phyloP scores from a whole-genome alignment of 2,888 invertebrate genomes.

The Catocala sponsa region DNA sequence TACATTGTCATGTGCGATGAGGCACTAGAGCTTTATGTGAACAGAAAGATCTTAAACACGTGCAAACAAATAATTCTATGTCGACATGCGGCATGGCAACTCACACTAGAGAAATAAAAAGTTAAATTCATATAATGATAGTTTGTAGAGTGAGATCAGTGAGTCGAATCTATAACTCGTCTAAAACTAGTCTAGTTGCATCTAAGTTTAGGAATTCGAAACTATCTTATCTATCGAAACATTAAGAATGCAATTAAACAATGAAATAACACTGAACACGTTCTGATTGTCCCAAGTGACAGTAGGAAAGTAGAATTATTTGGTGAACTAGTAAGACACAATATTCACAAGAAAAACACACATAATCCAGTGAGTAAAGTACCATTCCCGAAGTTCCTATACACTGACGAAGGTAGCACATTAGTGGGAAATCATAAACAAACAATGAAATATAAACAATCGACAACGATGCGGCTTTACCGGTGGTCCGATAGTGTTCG shows the following conservation, averaged over 20 bases:
- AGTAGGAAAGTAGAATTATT: constrained; percentile 75
- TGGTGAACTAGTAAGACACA: constrained; percentile 81
- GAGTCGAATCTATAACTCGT: constrained; percentile 68
- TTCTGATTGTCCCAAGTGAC: constrained; percentile 70
- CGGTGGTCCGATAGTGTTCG: constrained; percentile 71
- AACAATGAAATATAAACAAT: constrained; percentile 73
- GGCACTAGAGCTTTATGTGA: constrained; percentile 62
- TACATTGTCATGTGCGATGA: constrained; percentile 44
- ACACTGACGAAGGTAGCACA: constrained; percentile 82
- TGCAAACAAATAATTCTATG: constrained; percentile 80
- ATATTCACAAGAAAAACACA: constrained; percentile 82
- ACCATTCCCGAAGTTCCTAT: constrained; percentile 84
- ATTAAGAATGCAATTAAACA: constrained; percentile 73
- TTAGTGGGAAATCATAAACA: constrained; percentile 80
- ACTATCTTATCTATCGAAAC: constrained; percentile 69
- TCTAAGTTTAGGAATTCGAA: constrained; percentile 49
- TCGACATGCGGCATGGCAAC: constrained; percentile 82
- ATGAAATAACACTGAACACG: constrained; percentile 71
- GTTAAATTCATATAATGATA: constrained; percentile 63
- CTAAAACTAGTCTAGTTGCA: constrained; percentile 71
- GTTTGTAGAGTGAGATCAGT: constrained; percentile 76
- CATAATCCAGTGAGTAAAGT: constrained; percentile 78
- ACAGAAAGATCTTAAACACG: constrained; percentile 68
- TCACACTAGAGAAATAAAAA: constrained; percentile 72
- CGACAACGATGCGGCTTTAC: constrained; percentile 78